These are phyloP conservation scores for Zaprionus lineosus DNA, from an alignment of 2,888 invertebrate genomes.

Conservation along the genomic window DNA sequence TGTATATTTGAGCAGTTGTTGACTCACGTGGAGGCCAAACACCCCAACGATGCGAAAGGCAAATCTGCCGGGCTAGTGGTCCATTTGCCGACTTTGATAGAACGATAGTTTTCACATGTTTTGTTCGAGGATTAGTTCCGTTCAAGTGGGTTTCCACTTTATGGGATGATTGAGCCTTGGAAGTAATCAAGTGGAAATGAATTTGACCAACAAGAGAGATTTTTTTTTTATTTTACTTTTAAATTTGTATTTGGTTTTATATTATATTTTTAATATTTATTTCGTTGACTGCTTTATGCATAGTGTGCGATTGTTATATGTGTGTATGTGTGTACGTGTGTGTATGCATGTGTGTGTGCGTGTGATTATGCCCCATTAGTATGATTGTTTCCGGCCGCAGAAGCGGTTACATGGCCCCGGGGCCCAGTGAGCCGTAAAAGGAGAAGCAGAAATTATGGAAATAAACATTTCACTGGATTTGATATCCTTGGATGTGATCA, in stretches of 20 bases:
- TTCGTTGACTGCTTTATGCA: conserved; percentile 5
- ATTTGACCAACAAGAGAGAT: conserved; percentile 80
- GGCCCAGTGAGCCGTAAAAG: conserved; percentile 70
- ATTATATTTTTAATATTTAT: conserved; percentile 9
- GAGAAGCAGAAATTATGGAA: conserved; percentile 35
- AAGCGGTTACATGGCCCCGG: conserved; percentile 13
- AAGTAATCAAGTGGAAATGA: conserved; percentile 78
- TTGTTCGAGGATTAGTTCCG: conserved; percentile 77
- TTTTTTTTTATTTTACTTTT: conserved; percentile 22
- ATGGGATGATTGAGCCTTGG: conserved; percentile 46
- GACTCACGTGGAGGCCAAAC: conserved; percentile 25
- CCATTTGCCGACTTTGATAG: conserved; percentile 31
- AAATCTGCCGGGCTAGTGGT: background rate
- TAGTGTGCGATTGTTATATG: conserved; percentile 30
- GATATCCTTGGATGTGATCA: conserved; percentile 16
- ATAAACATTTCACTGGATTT: conserved; percentile 12
- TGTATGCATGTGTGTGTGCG: too few relatives aligned
- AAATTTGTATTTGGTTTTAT: background rate
- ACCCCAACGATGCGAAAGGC: conserved; percentile 22
- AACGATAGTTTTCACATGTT: conserved; percentile 72
- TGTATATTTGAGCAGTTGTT: conserved; percentile 47
- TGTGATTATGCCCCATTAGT: conserved; percentile 56
- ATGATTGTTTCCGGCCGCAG: conserved; percentile 15
- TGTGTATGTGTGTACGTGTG: too few relatives aligned
- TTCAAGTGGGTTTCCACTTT: conserved; percentile 74